Evolutionary conservation across 2,888 invertebrate genomes (phyloP).

Genomic region (Coelinius sp.): DNA sequence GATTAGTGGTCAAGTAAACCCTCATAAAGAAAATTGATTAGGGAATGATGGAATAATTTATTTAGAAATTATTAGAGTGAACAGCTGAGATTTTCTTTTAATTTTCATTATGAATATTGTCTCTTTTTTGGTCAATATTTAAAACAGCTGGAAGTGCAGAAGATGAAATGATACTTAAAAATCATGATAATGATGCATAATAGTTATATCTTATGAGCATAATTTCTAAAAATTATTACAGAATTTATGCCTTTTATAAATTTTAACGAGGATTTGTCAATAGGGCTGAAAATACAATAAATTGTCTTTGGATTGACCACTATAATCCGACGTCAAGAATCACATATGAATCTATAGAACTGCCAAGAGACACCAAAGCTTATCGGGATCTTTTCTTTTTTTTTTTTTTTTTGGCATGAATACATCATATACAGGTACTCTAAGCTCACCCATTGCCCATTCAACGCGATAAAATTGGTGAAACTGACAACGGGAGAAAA

Average conservation of each 20-base stretch:
- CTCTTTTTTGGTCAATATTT: too few species aligned
- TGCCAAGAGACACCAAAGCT: constrained; percentile 29
- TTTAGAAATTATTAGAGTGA: too few species aligned
- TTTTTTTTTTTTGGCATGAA: too few species aligned
- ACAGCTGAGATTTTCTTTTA: too few species aligned
- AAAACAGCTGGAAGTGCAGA: too few species aligned
- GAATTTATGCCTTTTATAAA: too few species aligned
- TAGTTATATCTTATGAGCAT: too few species aligned
- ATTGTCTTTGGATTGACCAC: constrained; percentile 6
- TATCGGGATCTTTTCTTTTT: constrained; percentile 30
- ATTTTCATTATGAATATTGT: too few species aligned
- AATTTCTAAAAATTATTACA: neutral
- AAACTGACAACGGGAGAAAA: neutral
- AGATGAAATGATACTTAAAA: neutral
- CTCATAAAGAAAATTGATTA: too few species aligned
- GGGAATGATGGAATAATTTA: too few species aligned
- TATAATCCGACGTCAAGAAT: constrained; percentile 16
- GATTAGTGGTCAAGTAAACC: too few species aligned
- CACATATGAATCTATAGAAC: constrained; percentile 23
- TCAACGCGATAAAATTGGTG: neutral
- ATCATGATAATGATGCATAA: too few species aligned
- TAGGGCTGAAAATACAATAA: neutral
- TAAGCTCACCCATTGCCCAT: neutral
- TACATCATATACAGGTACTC: neutral
- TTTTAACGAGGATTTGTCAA: neutral